These are phyloP conservation scores for Ceyx margarethae DNA, from an alignment of 2,113 vertebrate genomes.

Conservation along the genomic window DNA sequence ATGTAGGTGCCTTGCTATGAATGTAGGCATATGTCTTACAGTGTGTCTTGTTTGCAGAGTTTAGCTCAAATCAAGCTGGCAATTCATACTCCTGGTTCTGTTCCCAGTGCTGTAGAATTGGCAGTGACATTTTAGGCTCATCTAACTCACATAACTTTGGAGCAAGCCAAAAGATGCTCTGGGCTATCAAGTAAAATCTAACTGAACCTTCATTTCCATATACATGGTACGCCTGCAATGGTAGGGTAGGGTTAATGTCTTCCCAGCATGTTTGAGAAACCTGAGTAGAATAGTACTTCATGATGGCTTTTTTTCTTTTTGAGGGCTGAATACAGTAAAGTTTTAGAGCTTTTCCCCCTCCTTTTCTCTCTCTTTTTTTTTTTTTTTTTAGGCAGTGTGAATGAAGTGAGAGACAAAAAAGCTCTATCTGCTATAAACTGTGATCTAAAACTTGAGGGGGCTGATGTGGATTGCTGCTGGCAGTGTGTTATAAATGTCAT, in stretches of 20 bases:
- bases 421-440: conserved; percentile 37
- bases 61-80: background rate
- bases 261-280: background rate
- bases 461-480: background rate
- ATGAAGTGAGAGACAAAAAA: conserved; percentile 57
- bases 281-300: background rate
- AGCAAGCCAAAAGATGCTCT: background rate
- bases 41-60: background rate
- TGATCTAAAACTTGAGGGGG: conserved; percentile 38
- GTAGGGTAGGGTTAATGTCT: background rate
- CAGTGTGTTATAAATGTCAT: background rate
- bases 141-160: background rate
- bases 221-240: background rate
- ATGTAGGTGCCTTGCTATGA: background rate
- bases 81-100: background rate
- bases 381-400: background rate
- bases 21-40: rapidly evolving
- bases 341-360: background rate
- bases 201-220: background rate
- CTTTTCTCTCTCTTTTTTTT: background rate
- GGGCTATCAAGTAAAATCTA: background rate
- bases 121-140: background rate
- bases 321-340: background rate
- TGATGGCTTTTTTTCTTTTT: background rate
- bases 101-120: background rate